Evolutionary conservation across 2,113 vertebrate species (phyloP).

Genomic region (Boleophthalmus pectinirostris): DNA sequence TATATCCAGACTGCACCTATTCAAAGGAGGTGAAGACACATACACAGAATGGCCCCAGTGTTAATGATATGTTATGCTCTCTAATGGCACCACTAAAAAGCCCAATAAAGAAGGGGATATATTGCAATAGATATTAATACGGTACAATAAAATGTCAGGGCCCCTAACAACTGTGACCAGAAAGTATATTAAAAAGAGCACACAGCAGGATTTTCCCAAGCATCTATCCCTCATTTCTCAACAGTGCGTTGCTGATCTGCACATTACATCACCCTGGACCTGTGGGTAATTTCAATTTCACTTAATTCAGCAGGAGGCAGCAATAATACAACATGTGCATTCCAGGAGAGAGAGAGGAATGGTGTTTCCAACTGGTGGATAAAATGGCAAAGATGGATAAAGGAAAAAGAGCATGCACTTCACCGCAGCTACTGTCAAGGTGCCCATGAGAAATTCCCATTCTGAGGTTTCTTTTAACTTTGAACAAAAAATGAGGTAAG

Average conservation of each 20-base stretch:
- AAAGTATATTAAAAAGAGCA: conserved; percentile 11
- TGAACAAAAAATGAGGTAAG: conserved; percentile 4
- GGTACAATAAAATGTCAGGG: conserved; percentile 25
- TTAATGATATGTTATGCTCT: conserved; percentile 37
- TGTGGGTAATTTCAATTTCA: conserved; percentile 33
- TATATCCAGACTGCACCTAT: conserved; percentile 46
- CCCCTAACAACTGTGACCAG: conserved; percentile 38
- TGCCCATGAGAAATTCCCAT: conserved; percentile 33
- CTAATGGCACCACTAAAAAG: conserved; percentile 38
- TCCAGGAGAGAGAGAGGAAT: conserved; percentile 8
- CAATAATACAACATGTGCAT: conserved; percentile 25
- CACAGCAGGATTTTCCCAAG: conserved; percentile 25
- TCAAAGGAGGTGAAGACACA: conserved; percentile 51
- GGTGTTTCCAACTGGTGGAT: conserved; percentile 7
- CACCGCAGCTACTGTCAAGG: conserved; percentile 31
- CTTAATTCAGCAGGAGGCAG: conserved; percentile 33
- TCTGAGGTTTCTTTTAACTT: conserved; percentile 10
- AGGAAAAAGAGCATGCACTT: conserved; percentile 17
- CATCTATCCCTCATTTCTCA: conserved; percentile 30
- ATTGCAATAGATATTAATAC: conserved; percentile 44
- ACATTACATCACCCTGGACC: conserved; percentile 45
- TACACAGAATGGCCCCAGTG: conserved; percentile 44
- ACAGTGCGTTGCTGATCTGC: conserved; percentile 26
- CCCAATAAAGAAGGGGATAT: conserved; percentile 29
- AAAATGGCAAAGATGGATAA: conserved; percentile 22